Conservation (phyloP, 2,113 vertebrate genomes). For the Phaethon lepturus region DNA sequence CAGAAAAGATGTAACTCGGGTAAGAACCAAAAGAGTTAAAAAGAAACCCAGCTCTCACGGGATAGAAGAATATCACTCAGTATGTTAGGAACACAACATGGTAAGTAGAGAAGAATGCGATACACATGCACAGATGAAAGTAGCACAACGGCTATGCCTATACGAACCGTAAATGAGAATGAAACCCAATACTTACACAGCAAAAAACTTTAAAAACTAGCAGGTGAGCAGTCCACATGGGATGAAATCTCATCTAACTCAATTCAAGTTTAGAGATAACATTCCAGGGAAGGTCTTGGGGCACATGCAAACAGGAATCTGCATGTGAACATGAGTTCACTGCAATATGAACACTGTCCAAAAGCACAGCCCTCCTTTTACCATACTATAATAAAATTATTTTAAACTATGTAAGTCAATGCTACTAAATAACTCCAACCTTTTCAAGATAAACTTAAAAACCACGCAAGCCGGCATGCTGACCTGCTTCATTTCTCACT, state of each 20-base stretch:
- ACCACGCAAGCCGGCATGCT: not conserved
- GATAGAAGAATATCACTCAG: not conserved
- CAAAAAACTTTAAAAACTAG: constrained; percentile 2
- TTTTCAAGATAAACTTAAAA: not conserved
- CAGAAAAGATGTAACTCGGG: not conserved
- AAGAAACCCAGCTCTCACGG: not conserved
- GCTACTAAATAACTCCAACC: not conserved
- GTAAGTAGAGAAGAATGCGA: not conserved
- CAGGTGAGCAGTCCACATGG: not conserved
- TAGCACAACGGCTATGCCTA: not conserved
- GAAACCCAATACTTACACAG: not conserved
- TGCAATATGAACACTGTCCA: not conserved
- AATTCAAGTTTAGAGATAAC: not conserved
- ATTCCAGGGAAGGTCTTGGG: not conserved
- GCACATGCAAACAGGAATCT: not conserved
- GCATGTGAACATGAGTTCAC: not conserved
- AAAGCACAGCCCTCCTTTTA: not conserved
- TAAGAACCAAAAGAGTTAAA: not conserved
- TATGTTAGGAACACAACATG: not conserved
- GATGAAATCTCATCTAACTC: not conserved
- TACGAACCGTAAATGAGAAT: not conserved
- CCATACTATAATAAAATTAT: not conserved
- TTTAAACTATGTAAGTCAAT: not conserved
- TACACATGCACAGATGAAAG: not conserved
- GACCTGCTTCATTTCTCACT: not conserved